Percentiles rank a stretch among this genome's conserved stretches.
phyloP scores from a whole-genome alignment of 1,140 invertebrate genomes.

The Sycophaga agraensis region DNA sequence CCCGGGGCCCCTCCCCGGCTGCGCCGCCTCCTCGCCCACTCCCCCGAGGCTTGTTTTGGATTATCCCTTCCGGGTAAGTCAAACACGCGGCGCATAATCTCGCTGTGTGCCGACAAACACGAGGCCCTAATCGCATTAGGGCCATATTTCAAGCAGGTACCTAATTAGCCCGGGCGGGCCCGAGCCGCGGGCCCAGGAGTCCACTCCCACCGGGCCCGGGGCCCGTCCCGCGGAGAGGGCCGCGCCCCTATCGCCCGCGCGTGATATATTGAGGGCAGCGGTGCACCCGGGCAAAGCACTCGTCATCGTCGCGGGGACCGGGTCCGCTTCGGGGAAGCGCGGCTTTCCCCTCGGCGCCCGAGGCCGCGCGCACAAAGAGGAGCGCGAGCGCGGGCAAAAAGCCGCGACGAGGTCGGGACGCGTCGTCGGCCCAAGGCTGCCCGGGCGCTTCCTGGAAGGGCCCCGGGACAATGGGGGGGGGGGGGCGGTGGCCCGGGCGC shows the following conservation, averaged over 20 bases:
- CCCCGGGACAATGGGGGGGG: no score
- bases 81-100: slow-evolving; percentile 28
- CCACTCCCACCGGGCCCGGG: no score
- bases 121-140: slow-evolving; percentile 33
- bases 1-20: not conserved
- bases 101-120: slow-evolving; percentile 29
- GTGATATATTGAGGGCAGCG: no score
- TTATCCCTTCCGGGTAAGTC: slow-evolving; percentile 33
- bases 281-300: no score
- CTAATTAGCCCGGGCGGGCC: no score
- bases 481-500: not conserved
- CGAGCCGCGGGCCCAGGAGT: no score
- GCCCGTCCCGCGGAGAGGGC: no score
- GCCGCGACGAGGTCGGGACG: not conserved
- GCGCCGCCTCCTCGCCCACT: not conserved
- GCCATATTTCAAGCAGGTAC: slow-evolving; percentile 37
- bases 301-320: no score
- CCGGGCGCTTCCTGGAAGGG: no score
- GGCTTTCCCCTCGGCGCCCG: not conserved
- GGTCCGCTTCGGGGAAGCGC: no score
- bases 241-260: no score
- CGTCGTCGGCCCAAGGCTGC: not conserved
- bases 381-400: not conserved
- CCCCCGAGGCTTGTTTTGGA: slow-evolving; percentile 36
- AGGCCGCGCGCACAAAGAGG: not conserved